Percentiles rank a stretch among this genome's conserved stretches.
phyloP scores from a whole-genome alignment of 1,140 invertebrate genomes.

The Magallana angulata region DNA sequence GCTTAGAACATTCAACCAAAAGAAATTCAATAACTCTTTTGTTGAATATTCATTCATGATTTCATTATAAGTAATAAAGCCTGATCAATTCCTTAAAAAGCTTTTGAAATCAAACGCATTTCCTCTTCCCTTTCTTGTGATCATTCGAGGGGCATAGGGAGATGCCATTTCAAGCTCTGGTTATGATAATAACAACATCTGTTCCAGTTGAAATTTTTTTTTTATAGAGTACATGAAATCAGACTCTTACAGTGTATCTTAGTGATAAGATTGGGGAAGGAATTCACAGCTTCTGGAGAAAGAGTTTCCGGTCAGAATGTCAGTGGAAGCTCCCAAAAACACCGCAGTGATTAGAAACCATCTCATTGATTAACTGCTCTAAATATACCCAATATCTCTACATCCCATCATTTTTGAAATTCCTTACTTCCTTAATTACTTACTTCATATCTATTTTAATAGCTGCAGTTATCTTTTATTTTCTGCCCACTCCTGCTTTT shows the following conservation, averaged over 20 bases:
- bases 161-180: neutral
- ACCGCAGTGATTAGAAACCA: neutral
- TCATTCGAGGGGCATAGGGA: neutral
- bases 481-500: too few relatives aligned
- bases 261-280: neutral
- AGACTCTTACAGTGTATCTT: constrained; percentile 24
- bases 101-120: neutral
- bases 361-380: constrained; percentile 1
- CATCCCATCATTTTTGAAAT: constrained; percentile 1
- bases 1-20: neutral
- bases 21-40: neutral
- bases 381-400: neutral
- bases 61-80: constrained; percentile 8
- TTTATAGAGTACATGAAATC: neutral
- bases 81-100: neutral
- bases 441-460: neutral
- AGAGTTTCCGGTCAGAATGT: constrained; percentile 26
- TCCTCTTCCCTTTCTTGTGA: neutral
- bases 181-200: constrained; percentile 30
- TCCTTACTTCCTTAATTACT: neutral
- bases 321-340: neutral
- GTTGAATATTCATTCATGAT: neutral
- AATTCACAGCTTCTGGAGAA: neutral
- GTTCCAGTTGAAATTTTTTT: neutral
- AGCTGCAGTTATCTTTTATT: neutral